Evolutionary conservation across 1,140 invertebrate genomes (phyloP), one percentile per base, ranked within the genome.

Genomic region (Calliphora vicina): DNA sequence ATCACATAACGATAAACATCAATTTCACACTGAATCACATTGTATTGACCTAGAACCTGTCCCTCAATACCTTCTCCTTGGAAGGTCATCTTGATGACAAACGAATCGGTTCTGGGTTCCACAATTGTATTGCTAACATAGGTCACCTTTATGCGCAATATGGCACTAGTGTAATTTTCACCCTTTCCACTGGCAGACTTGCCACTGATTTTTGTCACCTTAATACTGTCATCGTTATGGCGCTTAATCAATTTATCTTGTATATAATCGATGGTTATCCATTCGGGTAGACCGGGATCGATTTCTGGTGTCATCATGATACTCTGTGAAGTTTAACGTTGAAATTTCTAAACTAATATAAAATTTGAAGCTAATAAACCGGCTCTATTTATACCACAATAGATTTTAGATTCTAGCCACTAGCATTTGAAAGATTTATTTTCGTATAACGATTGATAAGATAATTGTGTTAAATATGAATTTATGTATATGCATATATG

Each of bases 311-410:
- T n/a, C 50, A 57, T 57, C 50, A 17, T 57, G 6, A 57, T 6
- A 1, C n/a, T 73, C 15, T 73, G 15, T 5, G 27, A 20, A 73
- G 23, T 12, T 26, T 26, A 26, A 26, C 71, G 71, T 73, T 73
- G 4, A 25, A 73, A 26, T 73, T 73, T 15, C 20, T 26, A 25
- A 29, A 26, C 50, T 57, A n/a, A 17, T 15, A 57, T 57, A 57
- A 57, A 57, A 57, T n/a, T 71, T 91, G 85, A 13, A 89, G 87
- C 76, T 93, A 91, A 2, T 91, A 84, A 26, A 92, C 82, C 85
- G 94, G 92, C 35, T 94, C 85, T 8, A 93, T 92, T 17, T 86
- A 72, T 50, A 91, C 86, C 50, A 93, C 90, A 85, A 92, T 88
- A 0, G 92, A 91, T 92, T 94, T 93, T 0, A 89, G 13, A 84